Evolutionary conservation across 2,888 invertebrate species (phyloP).

Genomic region (Entomobrya proxima): DNA sequence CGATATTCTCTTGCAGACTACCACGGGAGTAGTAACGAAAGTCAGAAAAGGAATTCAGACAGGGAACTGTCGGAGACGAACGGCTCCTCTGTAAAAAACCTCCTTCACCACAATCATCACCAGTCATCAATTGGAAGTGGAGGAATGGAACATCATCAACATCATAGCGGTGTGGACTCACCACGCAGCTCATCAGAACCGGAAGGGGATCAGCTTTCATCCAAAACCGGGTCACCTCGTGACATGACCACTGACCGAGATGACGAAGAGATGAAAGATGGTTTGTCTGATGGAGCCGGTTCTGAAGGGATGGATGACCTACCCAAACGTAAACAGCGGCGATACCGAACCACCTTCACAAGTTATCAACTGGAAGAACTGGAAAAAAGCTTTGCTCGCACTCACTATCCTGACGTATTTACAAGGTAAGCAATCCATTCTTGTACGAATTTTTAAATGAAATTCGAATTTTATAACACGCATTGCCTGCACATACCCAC

Average conservation of each 20-base stretch:
- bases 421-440: slow-evolving; percentile 83
- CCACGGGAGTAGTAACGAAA: slow-evolving; percentile 50
- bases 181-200: slow-evolving; percentile 69
- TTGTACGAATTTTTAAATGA: neutral
- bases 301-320: slow-evolving; percentile 79
- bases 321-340: slow-evolving; percentile 90
- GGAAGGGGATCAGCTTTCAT: slow-evolving; percentile 68
- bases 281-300: slow-evolving; percentile 72
- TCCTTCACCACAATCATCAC: slow-evolving; percentile 53
- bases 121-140: slow-evolving; percentile 40
- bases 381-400: slow-evolving; percentile 97
- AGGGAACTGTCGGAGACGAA: slow-evolving; percentile 57
- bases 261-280: slow-evolving; percentile 66
- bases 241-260: slow-evolving; percentile 71
- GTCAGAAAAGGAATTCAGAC: slow-evolving; percentile 53
- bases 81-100: slow-evolving; percentile 55
- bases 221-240: slow-evolving; percentile 69
- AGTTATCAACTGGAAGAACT: slow-evolving; percentile 96
- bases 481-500: neutral
- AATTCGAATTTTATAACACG: neutral
- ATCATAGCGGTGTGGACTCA: slow-evolving; percentile 65
- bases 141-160: slow-evolving; percentile 54
- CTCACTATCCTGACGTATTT: slow-evolving; percentile 98
- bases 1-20: slow-evolving; percentile 43
- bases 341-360: slow-evolving; percentile 96